Evolutionary conservation across 35 echinoderm and acorn worm genomes (phyloP).

Genomic region (Diadema setosum): DNA sequence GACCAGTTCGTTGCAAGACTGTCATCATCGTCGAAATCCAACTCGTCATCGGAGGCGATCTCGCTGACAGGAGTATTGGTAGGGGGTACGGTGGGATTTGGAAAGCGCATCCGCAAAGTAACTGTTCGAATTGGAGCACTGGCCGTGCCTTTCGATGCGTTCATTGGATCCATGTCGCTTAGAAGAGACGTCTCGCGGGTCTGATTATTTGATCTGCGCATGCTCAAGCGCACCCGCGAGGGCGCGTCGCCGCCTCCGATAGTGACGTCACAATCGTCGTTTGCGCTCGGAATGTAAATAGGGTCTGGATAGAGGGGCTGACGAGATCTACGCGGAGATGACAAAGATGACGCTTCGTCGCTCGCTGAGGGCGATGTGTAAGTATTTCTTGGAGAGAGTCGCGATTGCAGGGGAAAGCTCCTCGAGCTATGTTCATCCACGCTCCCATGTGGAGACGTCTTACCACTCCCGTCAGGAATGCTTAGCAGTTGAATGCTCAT

Average conservation of each 20-base stretch:
- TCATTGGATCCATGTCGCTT: background rate
- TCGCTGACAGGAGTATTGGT: slow-evolving; percentile 18
- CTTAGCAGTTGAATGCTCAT: background rate
- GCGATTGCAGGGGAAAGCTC: background rate
- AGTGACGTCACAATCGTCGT: background rate
- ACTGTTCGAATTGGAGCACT: background rate
- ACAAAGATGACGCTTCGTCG: background rate
- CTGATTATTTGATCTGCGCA: background rate
- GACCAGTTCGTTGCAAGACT: slow-evolving; percentile 17
- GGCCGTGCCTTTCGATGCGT: background rate
- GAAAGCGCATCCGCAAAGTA: background rate
- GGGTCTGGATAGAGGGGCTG: background rate
- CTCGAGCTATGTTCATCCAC: background rate
- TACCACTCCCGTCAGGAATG: background rate
- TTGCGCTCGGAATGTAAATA: background rate
- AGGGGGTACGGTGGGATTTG: background rate
- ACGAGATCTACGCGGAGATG: background rate
- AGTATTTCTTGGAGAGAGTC: background rate
- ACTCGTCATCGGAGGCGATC: slow-evolving; percentile 4
- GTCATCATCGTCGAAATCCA: background rate
- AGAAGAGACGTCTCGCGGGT: background rate
- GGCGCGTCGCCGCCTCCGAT: background rate
- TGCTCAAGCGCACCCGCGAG: background rate
- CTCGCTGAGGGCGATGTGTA: background rate
- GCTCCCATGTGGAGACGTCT: background rate